phyloP scores from a whole-genome alignment of 2,888 invertebrate species.

The Nomada fabriciana region DNA sequence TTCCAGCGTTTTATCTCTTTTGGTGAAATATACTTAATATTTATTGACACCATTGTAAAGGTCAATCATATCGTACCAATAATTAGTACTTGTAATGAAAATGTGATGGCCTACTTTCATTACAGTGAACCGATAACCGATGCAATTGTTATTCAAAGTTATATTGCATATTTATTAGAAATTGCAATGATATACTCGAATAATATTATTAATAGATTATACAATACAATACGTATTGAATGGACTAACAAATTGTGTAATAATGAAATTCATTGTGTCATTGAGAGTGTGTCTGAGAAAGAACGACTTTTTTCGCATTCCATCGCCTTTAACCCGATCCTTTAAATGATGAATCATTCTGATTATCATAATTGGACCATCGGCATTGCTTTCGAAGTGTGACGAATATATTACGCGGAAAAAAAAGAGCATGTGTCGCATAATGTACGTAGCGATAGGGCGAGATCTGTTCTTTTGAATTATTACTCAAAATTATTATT shows the following conservation, averaged over 20 bases:
- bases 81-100: constrained; percentile 3
- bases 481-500: too few relatives aligned
- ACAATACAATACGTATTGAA: background rate
- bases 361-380: constrained; percentile 65
- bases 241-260: background rate
- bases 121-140: background rate
- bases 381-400: constrained; percentile 28
- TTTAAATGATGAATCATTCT: constrained; percentile 68
- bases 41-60: constrained; percentile 1
- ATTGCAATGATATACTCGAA: background rate
- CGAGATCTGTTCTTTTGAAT: background rate
- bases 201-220: constrained; percentile 1
- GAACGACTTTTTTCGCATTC: constrained; percentile 43
- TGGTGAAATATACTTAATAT: constrained; percentile 3
- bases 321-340: constrained; percentile 62
- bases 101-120: background rate
- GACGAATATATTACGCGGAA: constrained; percentile 30
- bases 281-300: constrained; percentile 14
- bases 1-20: constrained; percentile 4
- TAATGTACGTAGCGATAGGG: background rate
- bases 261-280: background rate
- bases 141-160: background rate
- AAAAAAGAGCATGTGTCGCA: background rate
- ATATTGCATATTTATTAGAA: background rate
- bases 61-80: background rate